These are phyloP conservation scores for Chauna torquata DNA, from an alignment of 2,113 vertebrate genomes.

Conservation along the genomic window DNA sequence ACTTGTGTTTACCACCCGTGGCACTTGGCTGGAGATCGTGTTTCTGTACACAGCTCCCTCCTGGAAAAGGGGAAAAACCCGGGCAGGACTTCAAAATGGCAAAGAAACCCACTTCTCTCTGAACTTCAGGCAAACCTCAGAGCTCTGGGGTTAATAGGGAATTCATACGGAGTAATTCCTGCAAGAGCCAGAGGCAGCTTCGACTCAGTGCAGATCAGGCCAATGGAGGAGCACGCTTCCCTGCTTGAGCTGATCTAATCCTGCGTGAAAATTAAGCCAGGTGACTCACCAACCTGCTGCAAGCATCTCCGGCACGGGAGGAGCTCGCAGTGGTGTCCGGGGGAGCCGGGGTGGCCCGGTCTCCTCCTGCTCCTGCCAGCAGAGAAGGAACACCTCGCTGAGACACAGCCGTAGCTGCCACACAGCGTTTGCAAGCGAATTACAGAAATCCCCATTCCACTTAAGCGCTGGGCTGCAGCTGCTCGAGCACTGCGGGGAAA, in stretches of 20 bases:
- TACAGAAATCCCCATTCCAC: not conserved
- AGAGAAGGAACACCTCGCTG: rapidly evolving
- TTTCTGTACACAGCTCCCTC: not conserved
- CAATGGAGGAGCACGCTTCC: not conserved
- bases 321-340: not conserved
- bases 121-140: not conserved
- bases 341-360: rapidly evolving
- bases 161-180: not conserved
- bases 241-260: not conserved
- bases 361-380: not conserved
- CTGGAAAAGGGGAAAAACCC: not conserved
- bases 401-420: not conserved
- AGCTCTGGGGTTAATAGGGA: not conserved
- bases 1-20: not conserved
- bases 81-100: not conserved
- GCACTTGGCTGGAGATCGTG: not conserved
- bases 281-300: not conserved
- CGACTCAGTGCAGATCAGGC: not conserved
- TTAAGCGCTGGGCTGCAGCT: rapidly evolving
- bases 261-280: not conserved
- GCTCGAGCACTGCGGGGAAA: not conserved
- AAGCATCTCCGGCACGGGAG: not conserved
- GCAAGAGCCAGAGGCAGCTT: not conserved
- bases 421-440: not conserved
- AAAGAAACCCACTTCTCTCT: not conserved